These are phyloP conservation scores for Spea hammondii DNA, from an alignment of 2,797 vertebrate species.

Conservation along the genomic window DNA sequence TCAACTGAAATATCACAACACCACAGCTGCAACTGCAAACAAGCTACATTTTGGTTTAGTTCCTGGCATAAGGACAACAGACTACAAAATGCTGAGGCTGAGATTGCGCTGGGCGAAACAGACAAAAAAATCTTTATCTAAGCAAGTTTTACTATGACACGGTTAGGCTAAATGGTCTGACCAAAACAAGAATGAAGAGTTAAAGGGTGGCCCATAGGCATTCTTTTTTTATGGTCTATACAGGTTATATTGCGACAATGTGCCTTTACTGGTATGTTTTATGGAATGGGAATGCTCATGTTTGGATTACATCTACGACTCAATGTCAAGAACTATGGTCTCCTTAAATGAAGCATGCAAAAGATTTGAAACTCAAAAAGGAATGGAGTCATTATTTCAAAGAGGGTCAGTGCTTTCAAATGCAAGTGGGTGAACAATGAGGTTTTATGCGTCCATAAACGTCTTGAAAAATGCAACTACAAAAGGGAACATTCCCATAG, in stretches of 20 bases:
- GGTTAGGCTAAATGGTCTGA: conserved; percentile 48
- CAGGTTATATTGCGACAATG: not conserved
- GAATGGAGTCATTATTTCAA: conserved; percentile 49
- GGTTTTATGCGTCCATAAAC: conserved; percentile 45
- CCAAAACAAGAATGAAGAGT: not conserved
- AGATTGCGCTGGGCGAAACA: conserved; percentile 59
- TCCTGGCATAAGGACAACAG: not conserved
- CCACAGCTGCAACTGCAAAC: too few relatives aligned
- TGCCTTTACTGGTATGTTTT: not conserved
- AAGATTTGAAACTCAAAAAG: conserved; percentile 59
- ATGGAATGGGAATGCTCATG: not conserved
- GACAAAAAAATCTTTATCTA: conserved; percentile 56
- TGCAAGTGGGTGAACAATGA: conserved; percentile 46
- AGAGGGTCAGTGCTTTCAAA: conserved; percentile 48
- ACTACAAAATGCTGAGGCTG: conserved; percentile 64
- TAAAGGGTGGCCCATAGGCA: not conserved
- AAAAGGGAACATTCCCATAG: not conserved
- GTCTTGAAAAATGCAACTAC: conserved; percentile 19
- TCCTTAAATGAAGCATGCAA: conserved; percentile 57
- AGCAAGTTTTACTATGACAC: conserved; percentile 69
- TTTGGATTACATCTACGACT: not conserved
- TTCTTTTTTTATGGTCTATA: not conserved
- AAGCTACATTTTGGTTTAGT: not conserved
- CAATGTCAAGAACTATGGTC: conserved; percentile 62
- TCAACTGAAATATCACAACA: too few relatives aligned